Evolutionary conservation across 2,797 vertebrate genomes (phyloP), one percentile per base, ranked within the genome.

Genomic region (Anas bernieri): DNA sequence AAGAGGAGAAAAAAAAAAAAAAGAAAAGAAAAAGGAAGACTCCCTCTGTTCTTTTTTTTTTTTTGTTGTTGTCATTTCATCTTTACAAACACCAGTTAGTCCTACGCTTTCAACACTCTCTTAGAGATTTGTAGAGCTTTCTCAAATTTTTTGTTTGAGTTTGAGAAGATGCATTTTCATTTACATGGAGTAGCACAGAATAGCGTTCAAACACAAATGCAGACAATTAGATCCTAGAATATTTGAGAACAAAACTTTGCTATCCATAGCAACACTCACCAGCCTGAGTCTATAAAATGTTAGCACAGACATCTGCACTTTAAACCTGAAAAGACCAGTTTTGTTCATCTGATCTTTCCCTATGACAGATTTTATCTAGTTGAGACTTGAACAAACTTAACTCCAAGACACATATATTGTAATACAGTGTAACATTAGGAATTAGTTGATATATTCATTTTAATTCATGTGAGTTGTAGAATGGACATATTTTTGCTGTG

Each of bases 261-360:
- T n/a, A 56, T 64, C 28, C 1, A 0, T 75, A 62, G 50, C 21
- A 69, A 58, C 4, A 8, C 0, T 56, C 55, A 72, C 41, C 23
- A 35, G 61, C 31, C 30, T 17, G 52, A 41, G 13, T 39, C 16
- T 68, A 17, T 58, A 46, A 86, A 84, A 73, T 56, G 23, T 35
- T 77, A 61, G 50, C 17, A 64, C 22, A 33, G 70, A 68, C 10
- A 17, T 86, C 28, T n/a, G 41, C 17, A 20, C 6, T 86, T 72
- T 69, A 39, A 85, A 76, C 80, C 69, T 67, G 50, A 62, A 80
- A 80, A 21, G 22, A 63, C 30, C 30, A 20, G 3, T 39, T 22
- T 46, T 22, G 46, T 46, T 87, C 23, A 61, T 54, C 41, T 64
- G 55, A 43, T 72, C 31, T 83, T 92, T 91, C n/a, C 13, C 15